Conservation (phyloP, 2,113 vertebrate species). For the Rhodinocichla rosea region DNA sequence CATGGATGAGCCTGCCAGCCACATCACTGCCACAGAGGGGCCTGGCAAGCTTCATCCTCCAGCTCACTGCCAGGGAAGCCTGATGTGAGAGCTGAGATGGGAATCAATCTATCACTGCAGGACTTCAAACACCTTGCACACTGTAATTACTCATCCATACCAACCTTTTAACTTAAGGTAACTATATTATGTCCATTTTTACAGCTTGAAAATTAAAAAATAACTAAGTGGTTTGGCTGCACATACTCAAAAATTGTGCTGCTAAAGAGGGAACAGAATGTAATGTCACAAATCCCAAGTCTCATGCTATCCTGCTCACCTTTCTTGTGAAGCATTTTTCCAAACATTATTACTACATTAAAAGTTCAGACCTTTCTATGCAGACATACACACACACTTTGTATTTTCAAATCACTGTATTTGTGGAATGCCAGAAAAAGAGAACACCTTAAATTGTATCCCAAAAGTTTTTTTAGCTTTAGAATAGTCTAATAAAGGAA, state of each 20-base stretch:
- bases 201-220: background rate
- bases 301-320: background rate
- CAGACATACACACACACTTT: background rate
- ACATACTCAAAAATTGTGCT: background rate
- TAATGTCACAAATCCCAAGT: background rate
- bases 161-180: background rate
- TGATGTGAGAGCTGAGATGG: background rate
- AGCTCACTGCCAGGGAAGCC: background rate
- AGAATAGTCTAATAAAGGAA: background rate
- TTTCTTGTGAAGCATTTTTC: background rate
- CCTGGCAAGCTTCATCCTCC: background rate
- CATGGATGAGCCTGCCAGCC: background rate
- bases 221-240: background rate
- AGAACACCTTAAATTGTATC: background rate
- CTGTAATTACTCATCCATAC: background rate
- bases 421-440: background rate
- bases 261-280: background rate
- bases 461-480: background rate
- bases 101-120: background rate
- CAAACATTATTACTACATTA: background rate
- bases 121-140: background rate
- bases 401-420: background rate
- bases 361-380: background rate
- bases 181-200: background rate
- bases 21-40: background rate